Evolutionary conservation across 2,797 vertebrate species (phyloP).

Genomic region (Onychomys leucogaster): DNA sequence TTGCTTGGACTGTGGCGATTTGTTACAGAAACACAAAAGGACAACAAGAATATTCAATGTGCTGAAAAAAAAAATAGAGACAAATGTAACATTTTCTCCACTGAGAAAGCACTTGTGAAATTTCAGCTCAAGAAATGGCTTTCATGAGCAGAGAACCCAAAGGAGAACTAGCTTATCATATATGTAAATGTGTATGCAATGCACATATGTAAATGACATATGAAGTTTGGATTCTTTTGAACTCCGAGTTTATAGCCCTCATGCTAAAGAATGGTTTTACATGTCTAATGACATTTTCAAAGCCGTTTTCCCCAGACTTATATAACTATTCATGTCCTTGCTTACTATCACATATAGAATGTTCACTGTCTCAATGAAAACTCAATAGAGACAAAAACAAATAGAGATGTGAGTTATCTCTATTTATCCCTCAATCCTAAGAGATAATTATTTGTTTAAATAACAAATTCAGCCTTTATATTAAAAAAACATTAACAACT

Average conservation of each 20-base stretch:
- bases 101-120: neutral
- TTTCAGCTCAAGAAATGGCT: neutral
- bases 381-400: slow-evolving; percentile 50
- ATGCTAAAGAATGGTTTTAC: neutral
- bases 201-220: neutral
- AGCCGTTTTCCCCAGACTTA: neutral
- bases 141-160: neutral
- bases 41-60: neutral
- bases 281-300: neutral
- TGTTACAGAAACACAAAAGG: neutral
- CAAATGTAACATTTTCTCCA: neutral
- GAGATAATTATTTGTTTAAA: slow-evolving; percentile 65
- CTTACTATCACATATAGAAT: neutral
- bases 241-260: neutral
- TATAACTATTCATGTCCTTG: neutral
- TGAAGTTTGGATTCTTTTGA: neutral
- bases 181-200: neutral
- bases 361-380: slow-evolving; percentile 11
- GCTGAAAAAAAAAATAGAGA: neutral
- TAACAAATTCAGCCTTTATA: slow-evolving; percentile 57
- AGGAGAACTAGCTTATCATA: neutral
- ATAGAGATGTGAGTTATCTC: neutral
- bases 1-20: too few species aligned
- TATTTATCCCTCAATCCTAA: slow-evolving; percentile 61
- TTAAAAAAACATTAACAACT: slow-evolving; percentile 54